phyloP scores from a whole-genome alignment of 2,888 invertebrate species.

The Drosophila fulvimacula region DNA sequence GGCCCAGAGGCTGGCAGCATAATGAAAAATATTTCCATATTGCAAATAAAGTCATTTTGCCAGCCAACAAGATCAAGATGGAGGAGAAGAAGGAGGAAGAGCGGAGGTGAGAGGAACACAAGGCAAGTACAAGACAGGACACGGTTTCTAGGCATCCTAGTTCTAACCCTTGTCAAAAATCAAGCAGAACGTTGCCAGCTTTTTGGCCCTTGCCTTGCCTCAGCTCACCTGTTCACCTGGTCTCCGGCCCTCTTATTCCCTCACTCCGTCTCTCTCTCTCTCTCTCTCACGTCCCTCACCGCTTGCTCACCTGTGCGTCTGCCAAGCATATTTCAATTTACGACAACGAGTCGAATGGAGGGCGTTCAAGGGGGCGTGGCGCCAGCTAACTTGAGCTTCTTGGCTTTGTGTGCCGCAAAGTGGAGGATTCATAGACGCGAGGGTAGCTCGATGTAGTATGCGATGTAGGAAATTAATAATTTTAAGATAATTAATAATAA shows the following conservation, averaged over 20 bases:
- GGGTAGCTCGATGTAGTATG: neutral
- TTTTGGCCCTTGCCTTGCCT: conserved; percentile 12
- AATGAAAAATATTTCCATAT: conserved; percentile 80
- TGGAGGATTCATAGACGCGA: conserved; percentile 13
- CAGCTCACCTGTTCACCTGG: conserved; percentile 12
- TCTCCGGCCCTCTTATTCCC: neutral
- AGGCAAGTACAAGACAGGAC: conserved; percentile 22
- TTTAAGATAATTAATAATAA: too few species aligned
- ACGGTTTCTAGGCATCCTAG: conserved; percentile 19
- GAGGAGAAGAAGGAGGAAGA: neutral
- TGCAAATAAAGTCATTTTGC: conserved; percentile 78
- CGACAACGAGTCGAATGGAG: conserved; percentile 19
- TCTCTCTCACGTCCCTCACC: neutral
- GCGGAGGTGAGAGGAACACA: neutral
- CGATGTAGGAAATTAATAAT: neutral
- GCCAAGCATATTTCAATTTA: conserved; percentile 60
- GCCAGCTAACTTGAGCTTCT: conserved; percentile 17
- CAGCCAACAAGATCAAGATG: conserved; percentile 13
- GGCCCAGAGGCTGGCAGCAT: conserved; percentile 35
- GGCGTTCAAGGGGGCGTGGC: conserved; percentile 1
- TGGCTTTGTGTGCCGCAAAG: conserved; percentile 46
- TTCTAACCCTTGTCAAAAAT: conserved; percentile 63
- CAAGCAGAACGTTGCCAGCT: conserved; percentile 43
- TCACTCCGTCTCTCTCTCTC: neutral
- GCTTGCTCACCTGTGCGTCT: conserved; percentile 32